Base-by-base conservation (phyloP, 2,113 vertebrate genomes). In the Xiphophorus hellerii region DNA sequence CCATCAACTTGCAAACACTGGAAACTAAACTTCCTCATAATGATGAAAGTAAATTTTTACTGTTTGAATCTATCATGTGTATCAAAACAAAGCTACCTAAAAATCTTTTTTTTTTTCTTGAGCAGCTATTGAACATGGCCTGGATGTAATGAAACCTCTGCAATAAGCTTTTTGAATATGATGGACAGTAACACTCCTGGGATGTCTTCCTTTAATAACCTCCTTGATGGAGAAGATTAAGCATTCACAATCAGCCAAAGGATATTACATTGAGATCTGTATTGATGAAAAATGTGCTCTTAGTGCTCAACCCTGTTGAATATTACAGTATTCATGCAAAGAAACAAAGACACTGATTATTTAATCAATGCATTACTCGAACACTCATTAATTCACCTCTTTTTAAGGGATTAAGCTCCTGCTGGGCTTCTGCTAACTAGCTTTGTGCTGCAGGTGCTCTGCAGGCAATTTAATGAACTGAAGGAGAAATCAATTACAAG, bases 401-500 rank as follows among this genome's bases (percentile, higher is more conserved):
- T 92, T 27, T 88, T 73, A 31, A 71, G 70, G 81, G 84, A 93
- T 89, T 78, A 84, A 73, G 79, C 84, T 88, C 90, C 89, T 84
- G 86, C 81, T 85, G 88, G 87, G 89, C 30, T 63, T 28, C 74
- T 70, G 86, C 91, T 90, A 86, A 86, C 84, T 76, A 62, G 84
- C 31, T 5, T n/a, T 31, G 77, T 71, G 87, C 86, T 88, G 14
- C 75, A 70, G 80, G 82, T 76, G 17, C 82, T 82, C 74, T 73
- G 60, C 37, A 29, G 75, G 84, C 85, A 81, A 73, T 80, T 89
- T 90, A 91, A 90, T 92, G 89, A 89, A 89, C 77, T 84, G 73
- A 90, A 92, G 87, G 69, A 89, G 87, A 89, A 92, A 93, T 93
- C 91, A 92, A 93, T 92, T 91, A 88, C 72, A 65, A 86, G 87